These are phyloP conservation scores for Stomorhina lunata DNA, from an alignment of 2,888 invertebrate genomes.

Conservation along the genomic window DNA sequence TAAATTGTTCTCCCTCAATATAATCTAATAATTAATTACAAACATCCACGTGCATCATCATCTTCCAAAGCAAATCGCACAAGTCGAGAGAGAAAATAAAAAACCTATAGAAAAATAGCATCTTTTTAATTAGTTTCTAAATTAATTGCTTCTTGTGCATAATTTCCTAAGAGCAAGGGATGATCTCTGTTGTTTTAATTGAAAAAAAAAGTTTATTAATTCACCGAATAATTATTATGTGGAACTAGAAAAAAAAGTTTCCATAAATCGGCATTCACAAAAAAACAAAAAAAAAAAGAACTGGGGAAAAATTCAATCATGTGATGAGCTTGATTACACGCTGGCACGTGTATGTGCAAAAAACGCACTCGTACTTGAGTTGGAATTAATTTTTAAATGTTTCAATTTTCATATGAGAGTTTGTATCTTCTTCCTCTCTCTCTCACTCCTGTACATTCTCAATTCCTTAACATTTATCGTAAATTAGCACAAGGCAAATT, in stretches of 20 bases:
- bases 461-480: neutral
- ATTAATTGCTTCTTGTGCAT: slow-evolving; percentile 47
- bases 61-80: slow-evolving; percentile 25
- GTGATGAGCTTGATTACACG: slow-evolving; percentile 58
- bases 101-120: slow-evolving; percentile 8
- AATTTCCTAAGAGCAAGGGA: neutral
- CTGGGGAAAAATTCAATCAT: slow-evolving; percentile 40
- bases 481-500: too few species aligned
- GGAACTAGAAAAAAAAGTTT: neutral
- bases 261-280: slow-evolving; percentile 15
- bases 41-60: slow-evolving; percentile 41
- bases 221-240: neutral
- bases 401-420: slow-evolving; percentile 56
- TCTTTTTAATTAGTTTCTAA: slow-evolving; percentile 57
- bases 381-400: slow-evolving; percentile 65
- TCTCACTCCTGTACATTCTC: neutral
- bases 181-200: slow-evolving; percentile 27
- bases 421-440: neutral
- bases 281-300: neutral
- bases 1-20: slow-evolving; percentile 11
- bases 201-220: slow-evolving; percentile 37
- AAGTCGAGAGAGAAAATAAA: neutral
- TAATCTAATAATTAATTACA: slow-evolving; percentile 30
- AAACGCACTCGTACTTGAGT: slow-evolving; percentile 49
- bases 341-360: slow-evolving; percentile 58